Percentiles rank a stretch among this genome's conserved stretches.
These are phyloP conservation scores for Sander vitreus DNA, from an alignment of 2,113 vertebrate species.

Conservation along the genomic window DNA sequence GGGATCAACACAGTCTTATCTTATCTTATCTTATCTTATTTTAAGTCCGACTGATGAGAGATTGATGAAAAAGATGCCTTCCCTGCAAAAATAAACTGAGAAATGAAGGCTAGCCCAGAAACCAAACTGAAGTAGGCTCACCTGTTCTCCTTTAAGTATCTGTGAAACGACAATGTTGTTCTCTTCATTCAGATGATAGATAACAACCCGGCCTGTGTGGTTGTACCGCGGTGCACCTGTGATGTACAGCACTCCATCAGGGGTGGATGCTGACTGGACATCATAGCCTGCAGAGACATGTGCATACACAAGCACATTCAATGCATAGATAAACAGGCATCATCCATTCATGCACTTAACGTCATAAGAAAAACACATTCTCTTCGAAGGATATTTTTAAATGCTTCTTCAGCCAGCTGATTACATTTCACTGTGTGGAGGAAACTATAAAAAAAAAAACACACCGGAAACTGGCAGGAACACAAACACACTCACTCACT, in stretches of 20 bases:
- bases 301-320: constrained; percentile 20
- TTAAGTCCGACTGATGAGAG: neutral
- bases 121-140: constrained; percentile 58
- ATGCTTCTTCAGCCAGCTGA: constrained; percentile 13
- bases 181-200: constrained; percentile 87
- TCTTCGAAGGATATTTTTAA: constrained; percentile 49
- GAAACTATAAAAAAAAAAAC: constrained; percentile 65
- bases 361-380: constrained; percentile 17
- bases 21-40: neutral
- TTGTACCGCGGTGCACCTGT: constrained; percentile 95
- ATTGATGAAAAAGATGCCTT: neutral
- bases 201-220: constrained; percentile 93
- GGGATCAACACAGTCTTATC: neutral
- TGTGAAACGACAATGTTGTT: constrained; percentile 84
- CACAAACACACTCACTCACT: neutral
- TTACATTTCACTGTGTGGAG: constrained; percentile 40
- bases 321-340: neutral
- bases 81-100: neutral
- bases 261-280: constrained; percentile 89
- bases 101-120: neutral
- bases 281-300: constrained; percentile 87
- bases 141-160: constrained; percentile 93
- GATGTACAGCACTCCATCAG: constrained; percentile 88
- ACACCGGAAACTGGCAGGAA: constrained; percentile 38
- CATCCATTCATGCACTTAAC: neutral